phyloP scores from a whole-genome alignment of 2,888 invertebrate genomes.

The Plagodis dolabraria region DNA sequence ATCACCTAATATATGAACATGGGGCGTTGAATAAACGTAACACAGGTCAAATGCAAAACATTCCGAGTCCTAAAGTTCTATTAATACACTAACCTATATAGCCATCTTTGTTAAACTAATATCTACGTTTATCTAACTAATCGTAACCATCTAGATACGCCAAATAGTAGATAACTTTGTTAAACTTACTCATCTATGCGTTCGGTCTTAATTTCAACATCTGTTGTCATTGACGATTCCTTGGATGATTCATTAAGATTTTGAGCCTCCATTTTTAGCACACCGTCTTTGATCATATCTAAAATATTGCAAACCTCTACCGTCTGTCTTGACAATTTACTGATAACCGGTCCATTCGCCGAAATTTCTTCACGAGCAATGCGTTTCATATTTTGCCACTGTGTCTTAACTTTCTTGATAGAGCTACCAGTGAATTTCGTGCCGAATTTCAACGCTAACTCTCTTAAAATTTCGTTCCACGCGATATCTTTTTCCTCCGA shows the following conservation, averaged over 20 bases:
- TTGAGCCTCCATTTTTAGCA: constrained; percentile 55
- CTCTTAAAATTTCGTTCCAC: constrained; percentile 74
- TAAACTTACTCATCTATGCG: constrained; percentile 74
- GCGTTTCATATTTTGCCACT: constrained; percentile 82
- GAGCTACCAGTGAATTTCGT: constrained; percentile 70
- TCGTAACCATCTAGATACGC: constrained; percentile 24
- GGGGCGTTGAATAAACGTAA: no score
- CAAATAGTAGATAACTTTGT: constrained; percentile 1
- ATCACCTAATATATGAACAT: no score
- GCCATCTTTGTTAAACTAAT: no score
- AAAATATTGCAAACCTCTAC: constrained; percentile 72
- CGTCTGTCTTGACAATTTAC: constrained; percentile 66
- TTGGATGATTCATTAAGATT: constrained; percentile 55
- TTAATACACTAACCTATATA: no score
- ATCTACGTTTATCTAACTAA: background rate
- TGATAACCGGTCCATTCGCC: constrained; percentile 55
- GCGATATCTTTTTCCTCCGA: constrained; percentile 77
- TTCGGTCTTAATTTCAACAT: constrained; percentile 76
- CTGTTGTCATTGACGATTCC: constrained; percentile 53
- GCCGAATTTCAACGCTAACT: constrained; percentile 66
- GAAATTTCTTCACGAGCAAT: constrained; percentile 76
- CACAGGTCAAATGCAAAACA: no score
- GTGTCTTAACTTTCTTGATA: constrained; percentile 78
- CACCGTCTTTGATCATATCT: constrained; percentile 67
- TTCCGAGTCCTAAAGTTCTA: no score